These are phyloP conservation scores for Agonopterix heracliana DNA, from an alignment of 2,888 invertebrate genomes.

Conservation along the genomic window DNA sequence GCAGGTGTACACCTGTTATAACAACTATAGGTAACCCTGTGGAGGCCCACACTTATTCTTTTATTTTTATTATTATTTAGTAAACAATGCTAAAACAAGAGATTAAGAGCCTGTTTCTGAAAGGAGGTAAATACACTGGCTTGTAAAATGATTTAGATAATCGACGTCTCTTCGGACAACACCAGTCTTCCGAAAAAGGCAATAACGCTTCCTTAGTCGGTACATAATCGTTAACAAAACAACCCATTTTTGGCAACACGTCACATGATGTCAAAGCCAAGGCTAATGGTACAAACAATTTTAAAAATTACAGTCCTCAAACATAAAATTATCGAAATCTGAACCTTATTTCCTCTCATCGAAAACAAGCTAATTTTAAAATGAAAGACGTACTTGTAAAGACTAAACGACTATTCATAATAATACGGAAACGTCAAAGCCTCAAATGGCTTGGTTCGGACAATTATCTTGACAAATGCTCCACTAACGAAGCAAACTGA, in stretches of 20 bases:
- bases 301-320: conserved; percentile 12
- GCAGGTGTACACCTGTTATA: conserved; percentile 46
- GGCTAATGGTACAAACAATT: conserved; percentile 25
- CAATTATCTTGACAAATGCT: conserved; percentile 70
- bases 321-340: conserved; percentile 1
- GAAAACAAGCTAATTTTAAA: background rate
- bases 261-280: conserved; percentile 54
- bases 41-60: conserved; percentile 34
- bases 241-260: conserved; percentile 38
- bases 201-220: background rate
- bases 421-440: conserved; percentile 56
- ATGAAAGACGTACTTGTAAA: background rate
- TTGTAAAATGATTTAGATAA: no score
- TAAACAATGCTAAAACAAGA: conserved; percentile 23
- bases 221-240: conserved; percentile 35
- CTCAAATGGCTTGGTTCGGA: conserved; percentile 49
- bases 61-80: conserved; percentile 26
- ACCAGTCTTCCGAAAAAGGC: no score
- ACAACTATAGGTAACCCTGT: conserved; percentile 43
- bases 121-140: no score
- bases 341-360: background rate
- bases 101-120: no score
- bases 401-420: conserved; percentile 31
- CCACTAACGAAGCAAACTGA: conserved; percentile 56
- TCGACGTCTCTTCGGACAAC: no score